Evolutionary conservation across 2,797 vertebrate genomes (phyloP).

Genomic region (Streptopelia turtur): DNA sequence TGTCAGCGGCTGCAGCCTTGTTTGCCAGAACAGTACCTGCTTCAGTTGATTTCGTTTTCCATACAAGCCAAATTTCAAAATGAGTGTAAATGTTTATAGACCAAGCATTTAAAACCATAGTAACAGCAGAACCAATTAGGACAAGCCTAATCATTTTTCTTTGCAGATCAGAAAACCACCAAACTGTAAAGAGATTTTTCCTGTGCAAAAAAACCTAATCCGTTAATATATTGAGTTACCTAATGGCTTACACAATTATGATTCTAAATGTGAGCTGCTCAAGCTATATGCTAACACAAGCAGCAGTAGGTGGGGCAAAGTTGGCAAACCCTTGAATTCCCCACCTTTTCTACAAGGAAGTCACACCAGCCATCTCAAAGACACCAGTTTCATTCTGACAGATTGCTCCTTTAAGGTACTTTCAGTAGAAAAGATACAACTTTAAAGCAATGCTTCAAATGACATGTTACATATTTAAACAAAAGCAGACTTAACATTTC

Average conservation of each 20-base stretch:
- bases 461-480: background rate
- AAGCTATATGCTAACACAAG: background rate
- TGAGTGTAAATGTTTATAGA: background rate
- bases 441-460: slow-evolving; percentile 3
- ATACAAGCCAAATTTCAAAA: background rate
- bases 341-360: background rate
- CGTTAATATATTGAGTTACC: background rate
- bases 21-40: background rate
- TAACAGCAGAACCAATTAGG: background rate
- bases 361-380: background rate
- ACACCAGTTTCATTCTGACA: background rate
- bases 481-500: background rate
- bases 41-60: background rate
- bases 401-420: background rate
- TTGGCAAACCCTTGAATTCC: background rate
- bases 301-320: background rate
- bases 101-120: background rate
- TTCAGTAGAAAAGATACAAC: background rate
- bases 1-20: background rate
- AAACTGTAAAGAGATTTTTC: background rate
- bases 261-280: background rate
- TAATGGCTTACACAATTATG: background rate
- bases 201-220: background rate
- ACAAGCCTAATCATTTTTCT: background rate
- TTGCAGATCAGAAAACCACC: background rate